Evolutionary conservation across 2,797 vertebrate genomes (phyloP), one percentile per base, ranked within the genome.

Genomic region (Alosa sapidissima): DNA sequence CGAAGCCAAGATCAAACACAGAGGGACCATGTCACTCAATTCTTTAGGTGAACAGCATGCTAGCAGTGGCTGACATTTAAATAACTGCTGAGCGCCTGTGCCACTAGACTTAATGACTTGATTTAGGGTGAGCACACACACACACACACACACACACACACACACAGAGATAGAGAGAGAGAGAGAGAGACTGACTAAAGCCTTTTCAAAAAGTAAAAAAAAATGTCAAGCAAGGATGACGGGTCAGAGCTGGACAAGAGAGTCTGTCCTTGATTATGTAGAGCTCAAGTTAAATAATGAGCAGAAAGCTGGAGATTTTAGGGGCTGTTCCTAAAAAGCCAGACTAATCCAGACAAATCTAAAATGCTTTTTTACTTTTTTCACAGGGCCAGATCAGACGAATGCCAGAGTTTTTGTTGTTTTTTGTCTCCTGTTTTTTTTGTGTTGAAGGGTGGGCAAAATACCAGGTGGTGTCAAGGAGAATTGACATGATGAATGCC

Each of bases 281-380:
- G 28, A 47, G 47, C 75, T 58, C 41, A 81, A 78, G 28, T 55
- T 54, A 49, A 87, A 87, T 82, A 60, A 33, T 62, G 19, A 16
- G 13, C 51, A 55, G 68, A 85, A 83, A 83, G 81, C 81, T 87
- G 87, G 89, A 91, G 91, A 90, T 93, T 93, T 92, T 58, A 88
- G 84, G 85, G 86, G 88, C 87, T 87, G 87, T 84, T 87, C 88
- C 86, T 90, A 91, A 93, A 92, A 94, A 92, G 92, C 89, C 90
- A 87, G 83, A 87, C 86, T 93, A 94, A 94, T 93, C 91, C 91
- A 91, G 62, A 85, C 84, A 91, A 90, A 92, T 92, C 87, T 88
- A 87, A 89, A 89, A 86, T 89, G 85, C 85, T 90, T 90, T 85
- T 81, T 48, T 28, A 3, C 89, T 85, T 81, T 52, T 8, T 72